Conservation (phyloP, 2,113 vertebrate genomes). For the Hyperopisus bebe region DNA sequence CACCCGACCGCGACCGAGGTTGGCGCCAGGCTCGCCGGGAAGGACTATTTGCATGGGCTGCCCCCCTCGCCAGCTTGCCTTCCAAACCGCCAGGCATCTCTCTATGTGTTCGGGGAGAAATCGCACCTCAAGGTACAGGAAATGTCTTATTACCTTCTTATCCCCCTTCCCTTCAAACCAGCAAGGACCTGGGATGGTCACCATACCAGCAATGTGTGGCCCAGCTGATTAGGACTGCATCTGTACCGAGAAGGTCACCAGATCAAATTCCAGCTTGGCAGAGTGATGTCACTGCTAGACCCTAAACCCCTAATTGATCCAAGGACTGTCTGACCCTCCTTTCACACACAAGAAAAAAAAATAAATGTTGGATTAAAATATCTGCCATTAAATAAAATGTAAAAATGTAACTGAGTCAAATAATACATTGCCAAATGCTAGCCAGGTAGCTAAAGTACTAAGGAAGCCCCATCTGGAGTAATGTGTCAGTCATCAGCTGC, state of each 20-base stretch:
- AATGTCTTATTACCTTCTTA: neutral
- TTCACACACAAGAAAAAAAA: neutral
- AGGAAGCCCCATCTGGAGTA: neutral
- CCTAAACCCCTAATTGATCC: neutral
- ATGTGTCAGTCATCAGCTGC: neutral
- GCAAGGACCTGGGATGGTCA: neutral
- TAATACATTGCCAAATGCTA: neutral
- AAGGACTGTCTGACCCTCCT: neutral
- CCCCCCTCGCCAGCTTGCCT: neutral
- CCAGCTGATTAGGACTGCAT: neutral
- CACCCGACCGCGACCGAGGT: constrained; percentile 62
- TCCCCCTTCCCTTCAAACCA: neutral
- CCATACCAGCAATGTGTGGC: neutral
- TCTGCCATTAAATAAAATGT: neutral
- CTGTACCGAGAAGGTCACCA: neutral
- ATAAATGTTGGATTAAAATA: neutral
- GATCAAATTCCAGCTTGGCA: neutral
- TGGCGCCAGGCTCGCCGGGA: constrained; percentile 79
- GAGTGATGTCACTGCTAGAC: neutral
- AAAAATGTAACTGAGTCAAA: neutral
- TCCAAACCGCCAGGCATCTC: constrained; percentile 67
- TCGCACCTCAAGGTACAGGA: constrained; percentile 85
- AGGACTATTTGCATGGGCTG: constrained; percentile 68
- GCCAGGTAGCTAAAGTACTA: neutral
- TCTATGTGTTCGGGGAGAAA: constrained; percentile 96